phyloP scores from a whole-genome alignment of 2,888 invertebrate species.

The Criorhina ranunculi region DNA sequence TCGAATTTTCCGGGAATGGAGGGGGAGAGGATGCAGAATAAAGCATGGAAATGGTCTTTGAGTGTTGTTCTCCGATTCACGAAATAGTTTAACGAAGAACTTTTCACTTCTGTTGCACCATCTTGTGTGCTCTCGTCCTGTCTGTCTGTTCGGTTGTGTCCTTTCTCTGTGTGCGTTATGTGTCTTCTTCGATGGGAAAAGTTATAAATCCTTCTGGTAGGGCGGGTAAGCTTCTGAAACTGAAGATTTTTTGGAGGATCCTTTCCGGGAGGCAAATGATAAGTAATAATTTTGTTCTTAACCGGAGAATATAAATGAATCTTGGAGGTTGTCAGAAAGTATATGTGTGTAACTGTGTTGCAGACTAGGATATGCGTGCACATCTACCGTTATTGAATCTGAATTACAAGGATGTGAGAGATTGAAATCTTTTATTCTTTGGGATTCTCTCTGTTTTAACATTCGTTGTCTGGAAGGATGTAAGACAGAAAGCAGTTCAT shows the following conservation, averaged over 20 bases:
- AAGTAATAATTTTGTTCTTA: conserved; percentile 62
- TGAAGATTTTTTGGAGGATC: conserved; percentile 51
- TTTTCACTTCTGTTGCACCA: conserved; percentile 42
- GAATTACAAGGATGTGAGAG: not conserved
- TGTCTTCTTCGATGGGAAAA: conserved; percentile 15
- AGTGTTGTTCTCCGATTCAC: conserved; percentile 69
- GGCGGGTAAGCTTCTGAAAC: conserved; percentile 1
- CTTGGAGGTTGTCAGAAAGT: not conserved
- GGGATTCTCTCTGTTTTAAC: no score
- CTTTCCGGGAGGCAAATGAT: conserved; percentile 68
- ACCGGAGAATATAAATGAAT: conserved; percentile 57
- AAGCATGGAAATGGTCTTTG: conserved; percentile 48
- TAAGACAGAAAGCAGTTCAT: no score
- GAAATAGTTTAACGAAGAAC: conserved; percentile 59
- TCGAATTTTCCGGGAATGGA: not conserved
- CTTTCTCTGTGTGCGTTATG: conserved; percentile 35
- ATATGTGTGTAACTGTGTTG: conserved; percentile 11
- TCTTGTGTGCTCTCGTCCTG: not conserved
- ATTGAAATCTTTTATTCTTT: not conserved
- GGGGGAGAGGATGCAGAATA: conserved; percentile 23
- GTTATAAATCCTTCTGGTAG: conserved; percentile 49
- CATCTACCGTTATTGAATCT: conserved; percentile 3
- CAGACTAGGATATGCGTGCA: not conserved
- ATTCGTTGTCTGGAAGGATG: no score
- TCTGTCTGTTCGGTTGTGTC: conserved; percentile 12